phyloP scores from a whole-genome alignment of 2,113 vertebrate genomes.

The Aleadryas rufinucha region DNA sequence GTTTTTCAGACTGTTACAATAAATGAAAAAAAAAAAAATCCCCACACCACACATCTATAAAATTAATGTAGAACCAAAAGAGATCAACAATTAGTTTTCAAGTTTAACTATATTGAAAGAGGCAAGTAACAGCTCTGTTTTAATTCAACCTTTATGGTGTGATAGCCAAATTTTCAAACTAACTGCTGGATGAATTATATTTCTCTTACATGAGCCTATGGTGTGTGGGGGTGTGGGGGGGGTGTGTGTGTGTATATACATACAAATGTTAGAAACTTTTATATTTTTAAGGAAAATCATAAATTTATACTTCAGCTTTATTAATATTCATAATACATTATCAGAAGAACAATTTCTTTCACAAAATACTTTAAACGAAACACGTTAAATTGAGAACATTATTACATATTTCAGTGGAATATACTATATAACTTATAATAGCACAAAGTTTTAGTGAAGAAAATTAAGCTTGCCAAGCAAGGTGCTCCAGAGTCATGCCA shows the following conservation, averaged over 20 bases:
- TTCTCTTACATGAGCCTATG: not conserved
- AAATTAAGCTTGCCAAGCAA: not conserved
- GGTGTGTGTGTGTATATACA: no score
- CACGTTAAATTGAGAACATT: not conserved
- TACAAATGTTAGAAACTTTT: not conserved
- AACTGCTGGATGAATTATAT: not conserved
- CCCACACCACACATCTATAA: fast-evolving
- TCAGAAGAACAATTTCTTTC: not conserved
- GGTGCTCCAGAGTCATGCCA: not conserved
- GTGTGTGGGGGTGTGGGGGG: not conserved
- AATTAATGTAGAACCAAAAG: not conserved
- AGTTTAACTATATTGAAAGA: not conserved
- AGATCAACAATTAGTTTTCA: not conserved
- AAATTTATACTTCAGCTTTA: not conserved
- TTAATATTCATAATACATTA: not conserved
- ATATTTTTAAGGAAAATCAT: not conserved
- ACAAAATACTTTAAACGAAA: not conserved
- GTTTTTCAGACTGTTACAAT: not conserved
- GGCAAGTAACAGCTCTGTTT: not conserved
- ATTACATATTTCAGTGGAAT: not conserved
- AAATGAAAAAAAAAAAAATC: not conserved
- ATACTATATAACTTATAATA: not conserved
- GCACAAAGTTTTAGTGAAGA: not conserved
- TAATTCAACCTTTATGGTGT: not conserved
- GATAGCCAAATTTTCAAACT: not conserved